Conservation (phyloP, 2,113 vertebrate species). For the Burhinus oedicnemus region DNA sequence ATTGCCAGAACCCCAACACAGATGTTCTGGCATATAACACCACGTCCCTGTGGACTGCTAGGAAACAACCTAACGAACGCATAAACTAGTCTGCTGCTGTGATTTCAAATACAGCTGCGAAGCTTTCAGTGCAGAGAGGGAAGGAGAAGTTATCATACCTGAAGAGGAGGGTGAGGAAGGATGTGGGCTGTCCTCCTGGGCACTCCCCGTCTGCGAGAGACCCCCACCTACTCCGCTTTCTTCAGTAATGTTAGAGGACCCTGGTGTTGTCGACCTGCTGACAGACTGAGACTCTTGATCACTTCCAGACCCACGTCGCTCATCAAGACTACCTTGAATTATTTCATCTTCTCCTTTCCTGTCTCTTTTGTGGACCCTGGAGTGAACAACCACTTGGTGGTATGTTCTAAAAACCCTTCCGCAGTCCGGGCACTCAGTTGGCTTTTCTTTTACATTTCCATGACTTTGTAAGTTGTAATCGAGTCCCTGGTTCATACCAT, state of each 20-base stretch:
- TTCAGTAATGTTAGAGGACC: constrained; percentile 96
- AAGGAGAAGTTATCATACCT: constrained; percentile 81
- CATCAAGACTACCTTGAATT: constrained; percentile 85
- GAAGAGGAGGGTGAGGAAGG: constrained; percentile 96
- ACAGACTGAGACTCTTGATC: constrained; percentile 98
- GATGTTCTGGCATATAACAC: constrained; percentile 3
- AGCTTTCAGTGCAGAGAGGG: background rate
- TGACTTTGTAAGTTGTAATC: constrained; percentile 88
- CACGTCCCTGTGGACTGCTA: background rate
- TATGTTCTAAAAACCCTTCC: constrained; percentile 97
- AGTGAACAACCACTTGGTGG: constrained; percentile 98
- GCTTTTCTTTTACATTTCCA: constrained; percentile 89
- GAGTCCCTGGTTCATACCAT: constrained; percentile 86
- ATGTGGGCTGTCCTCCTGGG: constrained; percentile 97
- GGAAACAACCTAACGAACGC: constrained; percentile 12
- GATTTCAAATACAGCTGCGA: background rate
- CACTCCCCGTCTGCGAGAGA: constrained; percentile 94
- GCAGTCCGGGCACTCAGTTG: constrained; percentile 95
- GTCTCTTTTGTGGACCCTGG: constrained; percentile 93
- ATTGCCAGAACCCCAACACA: background rate
- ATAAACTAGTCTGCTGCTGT: background rate
- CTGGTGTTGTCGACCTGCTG: constrained; percentile 95
- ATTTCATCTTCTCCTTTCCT: constrained; percentile 86
- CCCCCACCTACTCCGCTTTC: constrained; percentile 93
- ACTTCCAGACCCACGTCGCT: constrained; percentile 94